Conservation (phyloP, 2,113 vertebrate species). For the Syngnathus floridae region DNA sequence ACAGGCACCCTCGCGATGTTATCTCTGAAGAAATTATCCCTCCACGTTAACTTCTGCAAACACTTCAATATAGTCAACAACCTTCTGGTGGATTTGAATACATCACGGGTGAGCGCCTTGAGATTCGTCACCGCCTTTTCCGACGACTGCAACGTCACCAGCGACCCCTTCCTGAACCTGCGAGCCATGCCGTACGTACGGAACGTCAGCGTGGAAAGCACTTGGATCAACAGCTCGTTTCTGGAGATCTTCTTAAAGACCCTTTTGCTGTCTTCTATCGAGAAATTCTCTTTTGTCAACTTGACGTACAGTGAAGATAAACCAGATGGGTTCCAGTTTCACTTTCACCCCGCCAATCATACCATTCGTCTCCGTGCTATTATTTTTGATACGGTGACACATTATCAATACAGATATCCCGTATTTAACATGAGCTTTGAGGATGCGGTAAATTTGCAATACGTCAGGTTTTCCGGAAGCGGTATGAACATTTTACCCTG, state of each 20-base stretch:
- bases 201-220: conserved; percentile 49
- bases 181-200: conserved; percentile 38
- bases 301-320: conserved; percentile 63
- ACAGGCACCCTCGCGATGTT: conserved; percentile 48
- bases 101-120: conserved; percentile 23
- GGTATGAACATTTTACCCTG: conserved; percentile 66
- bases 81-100: conserved; percentile 51
- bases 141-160: conserved; percentile 34
- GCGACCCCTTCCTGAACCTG: conserved; percentile 43
- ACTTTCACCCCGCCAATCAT: conserved; percentile 37
- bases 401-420: conserved; percentile 58
- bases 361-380: conserved; percentile 28
- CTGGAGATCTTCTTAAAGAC: conserved; percentile 41
- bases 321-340: conserved; percentile 45
- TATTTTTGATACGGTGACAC: conserved; percentile 43
- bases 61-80: conserved; percentile 33
- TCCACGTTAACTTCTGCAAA: conserved; percentile 51
- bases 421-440: conserved; percentile 45
- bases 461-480: conserved; percentile 58
- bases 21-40: conserved; percentile 37
- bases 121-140: conserved; percentile 45
- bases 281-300: conserved; percentile 49
- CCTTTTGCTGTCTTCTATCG: conserved; percentile 38
- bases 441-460: conserved; percentile 25
- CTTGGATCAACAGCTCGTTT: conserved; percentile 54